phyloP scores from a whole-genome alignment of 2,888 invertebrate species.

The Azorinus chamasolen region DNA sequence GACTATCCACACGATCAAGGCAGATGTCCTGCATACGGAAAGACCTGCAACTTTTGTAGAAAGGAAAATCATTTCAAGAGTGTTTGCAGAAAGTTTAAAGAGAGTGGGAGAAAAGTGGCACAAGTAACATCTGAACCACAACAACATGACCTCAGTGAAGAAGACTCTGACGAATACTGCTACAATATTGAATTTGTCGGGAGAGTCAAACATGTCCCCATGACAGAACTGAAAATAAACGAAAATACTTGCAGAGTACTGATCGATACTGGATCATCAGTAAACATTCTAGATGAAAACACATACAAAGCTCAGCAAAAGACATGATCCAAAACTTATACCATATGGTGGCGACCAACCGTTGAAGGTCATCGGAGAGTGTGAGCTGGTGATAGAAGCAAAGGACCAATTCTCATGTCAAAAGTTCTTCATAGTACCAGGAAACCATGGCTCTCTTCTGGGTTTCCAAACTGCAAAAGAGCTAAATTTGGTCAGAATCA shows the following conservation, averaged over 20 bases:
- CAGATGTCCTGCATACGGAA: not conserved
- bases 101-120: not conserved
- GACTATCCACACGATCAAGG: not conserved
- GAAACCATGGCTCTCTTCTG: conserved; percentile 38
- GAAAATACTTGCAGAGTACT: conserved; percentile 1
- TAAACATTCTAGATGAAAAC: conserved; percentile 48
- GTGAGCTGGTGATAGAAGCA: conserved; percentile 26
- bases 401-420: conserved; percentile 2
- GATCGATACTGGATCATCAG: conserved; percentile 52
- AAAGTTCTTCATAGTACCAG: conserved; percentile 44
- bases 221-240: conserved; percentile 1
- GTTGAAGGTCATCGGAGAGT: conserved; percentile 25
- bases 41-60: not conserved
- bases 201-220: conserved; percentile 7
- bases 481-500: conserved; percentile 30
- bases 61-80: not conserved
- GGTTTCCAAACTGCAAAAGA: conserved; percentile 34
- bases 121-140: not conserved
- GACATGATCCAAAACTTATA: conserved; percentile 15
- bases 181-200: not conserved
- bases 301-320: conserved; percentile 29
- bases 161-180: not conserved
- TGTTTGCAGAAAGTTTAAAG: not conserved
- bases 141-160: not conserved
- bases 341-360: conserved; percentile 35